Percentiles rank a stretch among this genome's conserved stretches.
phyloP scores from a whole-genome alignment of 2,797 vertebrate genomes.

The Myotis findleyi region DNA sequence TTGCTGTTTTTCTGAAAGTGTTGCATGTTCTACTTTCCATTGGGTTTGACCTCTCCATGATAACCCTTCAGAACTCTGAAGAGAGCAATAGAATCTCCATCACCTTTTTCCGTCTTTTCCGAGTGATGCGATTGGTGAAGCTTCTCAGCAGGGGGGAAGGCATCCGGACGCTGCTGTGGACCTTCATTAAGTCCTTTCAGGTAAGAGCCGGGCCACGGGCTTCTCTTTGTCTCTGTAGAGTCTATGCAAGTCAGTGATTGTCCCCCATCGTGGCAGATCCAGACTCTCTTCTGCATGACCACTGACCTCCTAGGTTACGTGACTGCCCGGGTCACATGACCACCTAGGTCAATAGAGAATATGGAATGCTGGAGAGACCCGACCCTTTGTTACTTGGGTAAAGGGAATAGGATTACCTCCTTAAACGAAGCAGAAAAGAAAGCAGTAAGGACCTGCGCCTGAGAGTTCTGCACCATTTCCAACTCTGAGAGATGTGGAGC shows the following conservation, averaged over 20 bases:
- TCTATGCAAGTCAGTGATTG: background rate
- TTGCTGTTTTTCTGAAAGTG: conserved; percentile 86
- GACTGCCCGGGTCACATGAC: background rate
- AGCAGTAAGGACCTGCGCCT: background rate
- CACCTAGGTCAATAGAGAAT: background rate
- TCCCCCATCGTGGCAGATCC: background rate
- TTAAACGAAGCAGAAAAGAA: background rate
- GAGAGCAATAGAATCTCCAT: conserved; percentile 99
- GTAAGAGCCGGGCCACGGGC: conserved; percentile 83
- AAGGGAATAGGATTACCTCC: background rate
- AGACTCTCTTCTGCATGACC: background rate
- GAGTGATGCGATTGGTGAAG: conserved; percentile 99
- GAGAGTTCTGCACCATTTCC: background rate
- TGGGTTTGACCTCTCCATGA: conserved; percentile 86
- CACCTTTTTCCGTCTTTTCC: conserved; percentile 99
- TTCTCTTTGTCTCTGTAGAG: background rate
- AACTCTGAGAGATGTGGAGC: background rate
- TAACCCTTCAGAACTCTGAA: conserved; percentile 95
- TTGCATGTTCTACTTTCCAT: conserved; percentile 82
- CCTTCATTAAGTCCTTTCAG: conserved; percentile 99
- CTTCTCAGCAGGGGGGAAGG: conserved; percentile 98
- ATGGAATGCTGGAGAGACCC: background rate
- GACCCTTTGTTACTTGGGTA: background rate
- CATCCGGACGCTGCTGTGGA: conserved; percentile 98
- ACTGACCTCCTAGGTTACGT: background rate